phyloP scores from a whole-genome alignment of 2,888 invertebrate genomes.

The Sphecodes monilicornis region DNA sequence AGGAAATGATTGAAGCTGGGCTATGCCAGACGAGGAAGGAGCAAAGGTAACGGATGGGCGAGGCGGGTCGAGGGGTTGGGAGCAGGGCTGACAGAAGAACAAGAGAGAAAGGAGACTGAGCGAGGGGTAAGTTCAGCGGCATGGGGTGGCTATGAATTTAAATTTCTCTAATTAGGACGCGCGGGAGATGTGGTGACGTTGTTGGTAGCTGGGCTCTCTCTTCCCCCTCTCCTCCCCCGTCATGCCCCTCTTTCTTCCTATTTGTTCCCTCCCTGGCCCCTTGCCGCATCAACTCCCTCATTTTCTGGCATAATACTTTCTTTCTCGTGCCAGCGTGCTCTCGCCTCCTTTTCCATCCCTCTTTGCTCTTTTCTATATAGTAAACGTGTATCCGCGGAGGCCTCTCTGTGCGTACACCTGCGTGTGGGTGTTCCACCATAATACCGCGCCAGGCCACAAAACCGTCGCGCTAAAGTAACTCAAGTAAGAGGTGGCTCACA shows the following conservation, averaged over 20 bases:
- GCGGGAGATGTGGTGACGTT: conserved; percentile 76
- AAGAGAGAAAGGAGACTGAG: conserved; percentile 55
- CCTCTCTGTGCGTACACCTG: not conserved
- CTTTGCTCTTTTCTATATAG: conserved; percentile 13
- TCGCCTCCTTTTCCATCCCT: conserved; percentile 19
- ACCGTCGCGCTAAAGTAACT: conserved; percentile 75
- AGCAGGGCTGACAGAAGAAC: conserved; percentile 57
- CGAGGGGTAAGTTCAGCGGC: conserved; percentile 72
- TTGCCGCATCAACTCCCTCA: conserved; percentile 52
- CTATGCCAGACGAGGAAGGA: conserved; percentile 56
- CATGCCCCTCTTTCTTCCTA: conserved; percentile 67
- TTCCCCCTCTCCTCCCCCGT: conserved; percentile 51
- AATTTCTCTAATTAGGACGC: conserved; percentile 84
- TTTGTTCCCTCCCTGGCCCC: conserved; percentile 9
- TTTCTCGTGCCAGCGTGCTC: conserved; percentile 25
- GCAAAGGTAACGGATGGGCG: conserved; percentile 35
- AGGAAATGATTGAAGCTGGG: conserved; percentile 47
- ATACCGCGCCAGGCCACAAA: conserved; percentile 72
- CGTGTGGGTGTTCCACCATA: conserved; percentile 53
- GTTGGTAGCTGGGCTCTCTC: conserved; percentile 66
- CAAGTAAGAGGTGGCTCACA: conserved; percentile 78
- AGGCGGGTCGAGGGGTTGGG: conserved; percentile 13
- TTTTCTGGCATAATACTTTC: conserved; percentile 56
- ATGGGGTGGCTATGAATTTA: conserved; percentile 83
- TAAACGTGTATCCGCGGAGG: not conserved